Evolutionary conservation across 2,888 invertebrate species (phyloP), one percentile per base, ranked within the genome.

Genomic region (Philhelius pedissequus): DNA sequence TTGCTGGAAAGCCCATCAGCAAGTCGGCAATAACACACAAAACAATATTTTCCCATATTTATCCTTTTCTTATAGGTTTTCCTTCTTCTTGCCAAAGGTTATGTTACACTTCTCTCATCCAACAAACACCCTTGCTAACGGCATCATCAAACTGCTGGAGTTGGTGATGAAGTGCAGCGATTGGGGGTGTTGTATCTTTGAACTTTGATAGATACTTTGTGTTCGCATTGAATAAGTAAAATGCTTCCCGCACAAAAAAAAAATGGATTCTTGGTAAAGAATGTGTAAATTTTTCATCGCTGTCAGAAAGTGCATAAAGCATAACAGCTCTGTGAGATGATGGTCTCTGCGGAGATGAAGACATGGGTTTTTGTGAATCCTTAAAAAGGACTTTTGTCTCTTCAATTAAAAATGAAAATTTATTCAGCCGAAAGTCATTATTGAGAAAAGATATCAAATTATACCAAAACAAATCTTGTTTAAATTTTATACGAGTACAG

Each of bases 181-280:
- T n/a, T n/a, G 45, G 32, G 20, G 32, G 20, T 20, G 27, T 32
- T 74, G 74, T 69, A 75, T 64, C 69, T 66, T 70, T 66, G 83
- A 64, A 20, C 69, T 52, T 43, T 76, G 80, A 84, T 80, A 71
- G 84, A 80, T 84, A 75, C 74, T 60, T 75, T 84, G 58, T 70
- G 70, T 60, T 75, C 79, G 54, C 43, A 70, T 68, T 84, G 80
- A 84, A 84, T 84, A 76, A 84, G 75, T 84, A 75, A 56, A 56
- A 84, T 80, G 13, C 20, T 48, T 62, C 48, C 48, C 22, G 22
- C 0, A 22, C n/a, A 48, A 48, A 48, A 13, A 13, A 45, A 45
- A 43, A 18, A 60, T 52, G 45, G 35, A 64, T 70, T 71, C 38
- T 56, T 56, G 1, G 4, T 9, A 25, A 60, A 25, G 70, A 66